Evolutionary conservation across 2,797 vertebrate species (phyloP).

Genomic region (Myripristis murdjan): DNA sequence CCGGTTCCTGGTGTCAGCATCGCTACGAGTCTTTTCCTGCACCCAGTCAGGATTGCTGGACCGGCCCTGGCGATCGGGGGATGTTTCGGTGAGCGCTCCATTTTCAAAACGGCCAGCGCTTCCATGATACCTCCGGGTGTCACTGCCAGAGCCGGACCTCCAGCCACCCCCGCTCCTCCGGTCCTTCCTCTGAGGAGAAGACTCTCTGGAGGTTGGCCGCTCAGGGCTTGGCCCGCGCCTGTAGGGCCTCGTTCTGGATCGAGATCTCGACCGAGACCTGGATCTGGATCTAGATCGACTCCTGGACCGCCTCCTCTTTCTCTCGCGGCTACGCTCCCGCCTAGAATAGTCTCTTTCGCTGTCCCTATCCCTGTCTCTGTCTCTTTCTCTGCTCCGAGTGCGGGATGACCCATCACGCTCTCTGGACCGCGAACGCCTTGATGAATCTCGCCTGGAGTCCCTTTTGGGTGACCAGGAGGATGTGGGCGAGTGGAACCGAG

Average conservation of each 20-base stretch:
- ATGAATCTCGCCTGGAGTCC: conserved; percentile 81
- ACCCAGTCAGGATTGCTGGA: conserved; percentile 94
- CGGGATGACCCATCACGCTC: conserved; percentile 83
- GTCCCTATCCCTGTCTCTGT: conserved; percentile 52
- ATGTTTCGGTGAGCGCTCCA: conserved; percentile 77
- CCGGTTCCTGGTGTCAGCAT: conserved; percentile 71
- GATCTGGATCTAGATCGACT: conserved; percentile 90
- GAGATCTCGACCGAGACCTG: conserved; percentile 76
- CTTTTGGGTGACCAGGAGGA: conserved; percentile 94
- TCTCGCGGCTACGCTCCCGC: conserved; percentile 82
- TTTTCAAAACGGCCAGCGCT: conserved; percentile 83
- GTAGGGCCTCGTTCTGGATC: conserved; percentile 86
- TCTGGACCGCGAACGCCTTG: conserved; percentile 82
- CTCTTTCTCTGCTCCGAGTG: conserved; percentile 87
- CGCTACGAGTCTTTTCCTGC: conserved; percentile 88
- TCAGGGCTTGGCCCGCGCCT: conserved; percentile 72
- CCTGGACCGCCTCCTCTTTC: conserved; percentile 87
- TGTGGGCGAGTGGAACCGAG: conserved; percentile 95
- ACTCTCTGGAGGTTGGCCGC: conserved; percentile 78
- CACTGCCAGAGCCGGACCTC: conserved; percentile 84
- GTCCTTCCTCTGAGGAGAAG: conserved; percentile 91
- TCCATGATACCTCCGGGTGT: conserved; percentile 87
- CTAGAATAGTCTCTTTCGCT: conserved; percentile 82
- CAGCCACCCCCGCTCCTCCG: conserved; percentile 86
- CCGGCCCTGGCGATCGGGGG: conserved; percentile 84